Evolutionary conservation across 2,113 vertebrate species (phyloP), one percentile per base, ranked within the genome.

Genomic region (Ageneiosus marmoratus): DNA sequence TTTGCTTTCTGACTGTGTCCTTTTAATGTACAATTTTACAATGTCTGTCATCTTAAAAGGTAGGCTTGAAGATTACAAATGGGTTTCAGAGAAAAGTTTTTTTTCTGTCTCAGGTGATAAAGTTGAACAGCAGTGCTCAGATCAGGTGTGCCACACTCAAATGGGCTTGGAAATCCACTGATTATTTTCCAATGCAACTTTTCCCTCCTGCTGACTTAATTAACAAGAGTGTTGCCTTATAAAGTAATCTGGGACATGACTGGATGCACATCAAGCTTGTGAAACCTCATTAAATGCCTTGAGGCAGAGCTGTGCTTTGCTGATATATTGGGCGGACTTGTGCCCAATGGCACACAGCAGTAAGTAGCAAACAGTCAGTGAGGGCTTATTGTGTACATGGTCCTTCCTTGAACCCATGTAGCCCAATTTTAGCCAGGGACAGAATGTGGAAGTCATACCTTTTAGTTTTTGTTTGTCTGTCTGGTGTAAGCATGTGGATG

Each of bases 221-320:
- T 87, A 84, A 67, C 44, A 81, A 85, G 67, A 81, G 79, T 83
- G 67, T 82, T 80, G 84, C 81, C 67, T 79, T 73, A 80, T 53
- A 82, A 88, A 85, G 88, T 91, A 62, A 70, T 89, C 90, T 90
- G 92, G 92, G 91, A 91, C 87, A 88, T 84, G 90, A 93, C 94
- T 93, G 93, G 93, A 93, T 90, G 89, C 88, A 81, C 86, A 87
- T 41, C 86, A 85, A 90, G 88, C 87, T 89, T 87, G 87, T 76
- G 88, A 87, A 89, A 89, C 91, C 91, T 92, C 51, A 88, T 65
- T 72, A 27, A 55, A 60, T 81, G 85, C 87, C 89, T 87, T 88
- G 86, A 89, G 91, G 83, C 87, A 85, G 87, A 74, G 86, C 88
- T 88, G 88, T 86, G 88, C 86, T 88, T 90, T 87, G 85, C 85